A percentile compares a stretch with the other conserved stretches of the same genome.
Evolutionary conservation across 1,140 invertebrate species (phyloP).

Genomic region (Hycleus cichorii): DNA sequence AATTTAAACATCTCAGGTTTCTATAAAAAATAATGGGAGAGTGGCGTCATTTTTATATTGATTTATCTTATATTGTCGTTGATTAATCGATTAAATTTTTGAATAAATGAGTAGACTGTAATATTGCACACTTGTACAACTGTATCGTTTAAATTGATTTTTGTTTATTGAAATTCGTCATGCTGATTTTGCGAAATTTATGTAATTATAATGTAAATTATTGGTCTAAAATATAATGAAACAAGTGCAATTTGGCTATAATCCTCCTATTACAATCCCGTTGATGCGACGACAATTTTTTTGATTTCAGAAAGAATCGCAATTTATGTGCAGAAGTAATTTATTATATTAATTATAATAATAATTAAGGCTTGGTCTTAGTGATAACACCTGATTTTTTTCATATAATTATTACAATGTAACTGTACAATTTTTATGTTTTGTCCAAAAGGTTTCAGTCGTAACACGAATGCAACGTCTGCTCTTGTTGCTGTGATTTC

Average conservation of each 20-base stretch:
- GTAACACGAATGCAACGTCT: constrained; percentile 11
- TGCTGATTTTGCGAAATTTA: too few relatives aligned
- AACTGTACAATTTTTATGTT: constrained; percentile 30
- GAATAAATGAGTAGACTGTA: too few relatives aligned
- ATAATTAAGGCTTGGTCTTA: constrained; percentile 40
- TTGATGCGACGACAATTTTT: too few relatives aligned
- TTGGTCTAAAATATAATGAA: not conserved
- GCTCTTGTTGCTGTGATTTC: not conserved
- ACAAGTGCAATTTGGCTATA: not conserved
- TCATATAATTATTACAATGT: constrained; percentile 27
- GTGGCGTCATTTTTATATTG: too few relatives aligned
- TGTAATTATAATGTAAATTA: not conserved
- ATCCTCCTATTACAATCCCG: too few relatives aligned
- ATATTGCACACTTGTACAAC: too few relatives aligned
- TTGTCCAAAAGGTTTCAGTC: constrained; percentile 9
- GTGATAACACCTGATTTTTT: constrained; percentile 38
- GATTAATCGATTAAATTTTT: too few relatives aligned
- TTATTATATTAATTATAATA: constrained; percentile 39
- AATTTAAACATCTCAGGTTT: too few relatives aligned
- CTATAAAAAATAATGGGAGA: too few relatives aligned
- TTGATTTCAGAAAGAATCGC: not conserved
- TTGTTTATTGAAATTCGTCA: too few relatives aligned
- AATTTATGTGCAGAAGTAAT: constrained; percentile 37
- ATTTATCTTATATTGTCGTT: too few relatives aligned
- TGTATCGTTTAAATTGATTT: too few relatives aligned